A percentile compares a stretch with the other conserved stretches of the same genome.
phyloP scores from a whole-genome alignment of 2,797 vertebrate genomes.

The Steatocranus sp. region DNA sequence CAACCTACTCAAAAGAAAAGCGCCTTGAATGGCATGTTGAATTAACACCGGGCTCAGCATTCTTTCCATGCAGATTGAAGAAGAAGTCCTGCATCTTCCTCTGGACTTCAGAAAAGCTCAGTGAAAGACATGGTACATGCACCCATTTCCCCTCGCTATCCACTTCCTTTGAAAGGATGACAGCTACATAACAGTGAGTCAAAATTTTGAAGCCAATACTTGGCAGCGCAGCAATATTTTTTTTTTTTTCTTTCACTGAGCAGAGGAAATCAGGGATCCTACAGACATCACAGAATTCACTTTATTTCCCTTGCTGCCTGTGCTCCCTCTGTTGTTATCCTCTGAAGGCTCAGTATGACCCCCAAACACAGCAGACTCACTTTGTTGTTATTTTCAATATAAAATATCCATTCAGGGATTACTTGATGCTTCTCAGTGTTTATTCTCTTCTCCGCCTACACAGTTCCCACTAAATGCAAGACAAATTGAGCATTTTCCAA shows the following conservation, averaged over 20 bases:
- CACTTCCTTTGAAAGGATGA: constrained; percentile 75
- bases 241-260: constrained; percentile 52
- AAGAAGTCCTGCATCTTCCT: constrained; percentile 63
- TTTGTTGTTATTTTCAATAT: constrained; percentile 75
- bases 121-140: constrained; percentile 74
- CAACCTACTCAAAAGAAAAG: constrained; percentile 13
- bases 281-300: constrained; percentile 73
- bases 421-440: constrained; percentile 68
- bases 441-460: constrained; percentile 61
- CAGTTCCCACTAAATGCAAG: constrained; percentile 60
- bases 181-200: constrained; percentile 78
- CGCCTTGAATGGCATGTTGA: constrained; percentile 42
- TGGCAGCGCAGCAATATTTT: constrained; percentile 61
- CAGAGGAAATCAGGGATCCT: constrained; percentile 72
- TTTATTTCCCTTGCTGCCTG: constrained; percentile 71
- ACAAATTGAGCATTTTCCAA: constrained; percentile 65
- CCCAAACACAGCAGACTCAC: constrained; percentile 57
- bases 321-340: constrained; percentile 72
- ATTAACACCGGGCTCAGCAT: constrained; percentile 63
- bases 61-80: constrained; percentile 64
- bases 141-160: constrained; percentile 72
- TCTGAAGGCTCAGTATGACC: constrained; percentile 71
- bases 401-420: constrained; percentile 74
- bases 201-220: constrained; percentile 75
- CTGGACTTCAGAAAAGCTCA: constrained; percentile 70